Evolutionary conservation across 2,113 vertebrate species (phyloP).

Genomic region (Centropus unirufus): DNA sequence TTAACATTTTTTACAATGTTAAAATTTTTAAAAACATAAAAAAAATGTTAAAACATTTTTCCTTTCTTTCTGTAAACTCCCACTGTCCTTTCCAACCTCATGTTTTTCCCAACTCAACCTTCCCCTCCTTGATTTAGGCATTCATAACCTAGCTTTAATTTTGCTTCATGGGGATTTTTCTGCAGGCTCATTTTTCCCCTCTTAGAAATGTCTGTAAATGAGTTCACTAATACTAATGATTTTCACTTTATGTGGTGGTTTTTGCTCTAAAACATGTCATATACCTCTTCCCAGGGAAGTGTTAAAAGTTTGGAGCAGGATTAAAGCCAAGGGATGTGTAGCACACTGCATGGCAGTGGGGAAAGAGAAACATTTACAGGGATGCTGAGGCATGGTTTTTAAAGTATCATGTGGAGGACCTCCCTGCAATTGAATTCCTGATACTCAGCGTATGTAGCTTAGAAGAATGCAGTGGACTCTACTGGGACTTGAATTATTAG

Average conservation of each 20-base stretch:
- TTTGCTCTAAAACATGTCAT: not conserved
- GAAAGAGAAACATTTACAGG: not conserved
- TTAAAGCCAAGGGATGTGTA: not conserved
- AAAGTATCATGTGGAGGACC: constrained; percentile 47
- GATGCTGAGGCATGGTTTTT: constrained; percentile 50
- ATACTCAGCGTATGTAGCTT: not conserved
- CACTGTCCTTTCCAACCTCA: not conserved
- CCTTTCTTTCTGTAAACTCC: not conserved
- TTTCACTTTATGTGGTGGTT: not conserved
- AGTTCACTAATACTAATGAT: not conserved
- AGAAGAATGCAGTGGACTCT: constrained; percentile 38
- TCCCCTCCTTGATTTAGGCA: not conserved
- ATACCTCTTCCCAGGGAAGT: not conserved
- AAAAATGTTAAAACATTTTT: not conserved
- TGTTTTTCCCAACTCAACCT: not conserved
- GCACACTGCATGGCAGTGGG: not conserved
- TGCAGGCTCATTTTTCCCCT: not conserved
- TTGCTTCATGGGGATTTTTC: not conserved
- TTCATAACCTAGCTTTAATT: not conserved
- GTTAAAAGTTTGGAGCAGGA: not conserved
- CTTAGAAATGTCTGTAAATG: not conserved
- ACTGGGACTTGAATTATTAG: constrained; percentile 41
- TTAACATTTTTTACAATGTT: not conserved
- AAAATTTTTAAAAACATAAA: too few relatives aligned
- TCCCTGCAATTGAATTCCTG: constrained; percentile 52